Percentiles rank a stretch among this genome's conserved stretches.
phyloP scores from a whole-genome alignment of 30 jellyfish, hydroid and myxozoan genomes.

The Aurelia aurita complex sp. Pacific region DNA sequence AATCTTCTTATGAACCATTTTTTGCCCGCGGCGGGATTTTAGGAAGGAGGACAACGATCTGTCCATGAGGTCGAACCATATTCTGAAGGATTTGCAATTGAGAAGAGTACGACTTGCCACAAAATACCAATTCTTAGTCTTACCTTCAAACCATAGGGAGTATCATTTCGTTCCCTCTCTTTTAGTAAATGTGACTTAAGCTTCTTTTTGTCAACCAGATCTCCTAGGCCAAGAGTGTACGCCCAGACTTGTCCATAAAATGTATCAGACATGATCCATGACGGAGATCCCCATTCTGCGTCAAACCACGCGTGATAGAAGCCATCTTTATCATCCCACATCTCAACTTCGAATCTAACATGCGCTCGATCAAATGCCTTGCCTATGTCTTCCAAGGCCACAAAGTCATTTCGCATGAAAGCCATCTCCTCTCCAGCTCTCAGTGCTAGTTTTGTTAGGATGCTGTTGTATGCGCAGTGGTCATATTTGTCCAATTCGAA shows the following conservation, averaged over 20 bases:
- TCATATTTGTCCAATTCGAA: conserved; percentile 95
- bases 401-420: conserved; percentile 43
- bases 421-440: conserved; percentile 96
- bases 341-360: conserved; percentile 87
- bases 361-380: conserved; percentile 82
- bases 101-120: no score
- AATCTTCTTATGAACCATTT: no score
- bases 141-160: conserved; percentile 98
- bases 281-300: conserved; percentile 98
- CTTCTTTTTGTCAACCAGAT: conserved; percentile 82
- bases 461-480: conserved; percentile 96
- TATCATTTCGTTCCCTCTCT: conserved; percentile 90
- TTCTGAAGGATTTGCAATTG: no score
- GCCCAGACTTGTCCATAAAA: conserved; percentile 98
- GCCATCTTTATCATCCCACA: conserved; percentile 96
- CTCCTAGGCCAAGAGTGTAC: conserved; percentile 95
- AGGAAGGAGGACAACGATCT: no score
- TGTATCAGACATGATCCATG: conserved; percentile 97
- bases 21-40: no score
- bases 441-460: conserved; percentile 77
- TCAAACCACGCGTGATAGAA: conserved; percentile 99
- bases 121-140: neutral
- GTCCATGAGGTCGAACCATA: no score
- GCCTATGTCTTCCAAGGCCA: conserved; percentile 42
- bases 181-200: conserved; percentile 77